These are phyloP conservation scores for Accipiter virgatus DNA, from an alignment of 2,113 vertebrate genomes.

Conservation along the genomic window DNA sequence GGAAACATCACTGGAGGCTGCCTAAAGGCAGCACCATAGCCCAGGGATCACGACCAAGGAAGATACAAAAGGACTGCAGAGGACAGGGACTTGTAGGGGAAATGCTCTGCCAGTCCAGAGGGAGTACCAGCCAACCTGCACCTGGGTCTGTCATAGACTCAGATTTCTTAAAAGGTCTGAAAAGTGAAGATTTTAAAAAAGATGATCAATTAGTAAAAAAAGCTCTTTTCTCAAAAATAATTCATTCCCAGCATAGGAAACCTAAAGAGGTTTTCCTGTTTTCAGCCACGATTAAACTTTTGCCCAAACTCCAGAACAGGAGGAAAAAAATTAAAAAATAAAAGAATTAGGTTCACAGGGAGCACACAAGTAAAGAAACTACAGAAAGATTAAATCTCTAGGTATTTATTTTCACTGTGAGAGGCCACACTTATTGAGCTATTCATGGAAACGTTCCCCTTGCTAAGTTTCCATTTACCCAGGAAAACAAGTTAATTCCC, in stretches of 20 bases:
- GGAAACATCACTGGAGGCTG: background rate
- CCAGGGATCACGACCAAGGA: fast-evolving
- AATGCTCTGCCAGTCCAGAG: background rate
- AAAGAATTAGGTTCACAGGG: background rate
- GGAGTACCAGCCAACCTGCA: background rate
- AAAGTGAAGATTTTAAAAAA: background rate
- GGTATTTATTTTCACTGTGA: background rate
- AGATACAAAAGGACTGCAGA: background rate
- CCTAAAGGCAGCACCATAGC: background rate
- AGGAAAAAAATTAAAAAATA: background rate
- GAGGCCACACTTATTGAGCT: background rate
- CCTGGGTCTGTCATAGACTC: background rate
- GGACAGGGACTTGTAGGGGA: background rate
- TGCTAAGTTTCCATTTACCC: background rate
- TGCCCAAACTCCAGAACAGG: background rate
- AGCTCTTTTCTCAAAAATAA: background rate
- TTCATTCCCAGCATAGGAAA: background rate
- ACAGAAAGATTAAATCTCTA: background rate
- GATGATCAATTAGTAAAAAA: background rate
- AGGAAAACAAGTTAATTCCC: background rate
- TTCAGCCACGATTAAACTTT: background rate
- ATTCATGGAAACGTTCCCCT: background rate
- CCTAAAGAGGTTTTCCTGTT: background rate
- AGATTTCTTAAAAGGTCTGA: background rate
- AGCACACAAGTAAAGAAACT: background rate